phyloP scores from a whole-genome alignment of 2,113 vertebrate species.

The Progne subis region DNA sequence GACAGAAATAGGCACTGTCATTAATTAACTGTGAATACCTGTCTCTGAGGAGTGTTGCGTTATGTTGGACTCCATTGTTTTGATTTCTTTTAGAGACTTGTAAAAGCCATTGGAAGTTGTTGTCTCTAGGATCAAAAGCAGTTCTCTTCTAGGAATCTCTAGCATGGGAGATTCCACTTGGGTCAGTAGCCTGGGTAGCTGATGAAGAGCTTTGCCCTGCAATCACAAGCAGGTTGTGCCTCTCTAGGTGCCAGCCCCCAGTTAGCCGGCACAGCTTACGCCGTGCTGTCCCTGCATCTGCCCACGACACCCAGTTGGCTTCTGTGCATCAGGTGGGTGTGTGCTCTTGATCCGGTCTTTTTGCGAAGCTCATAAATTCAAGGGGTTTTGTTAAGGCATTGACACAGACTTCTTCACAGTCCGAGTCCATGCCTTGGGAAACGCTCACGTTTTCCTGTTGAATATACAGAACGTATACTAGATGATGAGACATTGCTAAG shows the following conservation, averaged over 20 bases:
- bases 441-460: background rate
- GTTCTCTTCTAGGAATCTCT: background rate
- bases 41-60: background rate
- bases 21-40: background rate
- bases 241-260: background rate
- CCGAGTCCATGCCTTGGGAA: background rate
- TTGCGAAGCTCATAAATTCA: background rate
- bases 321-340: rapidly evolving
- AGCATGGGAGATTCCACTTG: background rate
- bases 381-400: background rate
- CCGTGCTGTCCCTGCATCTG: background rate
- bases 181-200: background rate
- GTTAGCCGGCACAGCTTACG: background rate
- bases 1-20: background rate
- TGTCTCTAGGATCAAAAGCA: background rate
- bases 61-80: background rate
- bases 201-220: background rate
- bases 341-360: background rate
- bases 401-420: background rate
- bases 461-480: background rate
- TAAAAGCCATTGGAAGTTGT: background rate
- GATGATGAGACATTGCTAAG: background rate
- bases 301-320: no score
- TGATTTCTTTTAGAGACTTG: background rate
- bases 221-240: background rate